phyloP scores from a whole-genome alignment of 2,888 invertebrate genomes.

The Acanthopleura granulata region DNA sequence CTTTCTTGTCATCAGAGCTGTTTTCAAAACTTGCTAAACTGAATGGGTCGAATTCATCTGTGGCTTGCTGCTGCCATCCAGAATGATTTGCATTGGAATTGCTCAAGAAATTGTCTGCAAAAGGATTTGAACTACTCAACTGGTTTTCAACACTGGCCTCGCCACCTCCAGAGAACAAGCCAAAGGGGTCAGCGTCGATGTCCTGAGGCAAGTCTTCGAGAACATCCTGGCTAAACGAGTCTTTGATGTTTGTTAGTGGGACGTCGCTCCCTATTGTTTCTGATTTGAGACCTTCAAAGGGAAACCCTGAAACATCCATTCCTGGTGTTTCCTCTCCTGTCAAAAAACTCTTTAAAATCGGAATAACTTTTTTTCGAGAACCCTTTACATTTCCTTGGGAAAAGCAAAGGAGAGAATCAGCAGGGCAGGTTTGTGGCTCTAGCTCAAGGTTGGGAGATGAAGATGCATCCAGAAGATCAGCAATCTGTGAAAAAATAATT shows the following conservation, averaged over 20 bases:
- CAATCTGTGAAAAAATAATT: conserved; percentile 46
- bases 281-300: neutral
- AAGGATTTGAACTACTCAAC: neutral
- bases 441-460: conserved; percentile 50
- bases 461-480: conserved; percentile 45
- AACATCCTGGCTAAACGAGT: neutral
- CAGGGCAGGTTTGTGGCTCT: conserved; percentile 35
- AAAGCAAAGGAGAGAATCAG: conserved; percentile 44
- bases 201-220: neutral
- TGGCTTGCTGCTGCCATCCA: neutral
- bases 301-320: neutral
- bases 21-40: neutral
- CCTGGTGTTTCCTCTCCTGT: conserved; percentile 28
- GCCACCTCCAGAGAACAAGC: neutral
- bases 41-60: neutral
- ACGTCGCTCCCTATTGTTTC: neutral
- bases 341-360: conserved; percentile 53
- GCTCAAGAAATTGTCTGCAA: neutral
- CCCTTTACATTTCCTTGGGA: conserved; percentile 61
- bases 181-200: neutral
- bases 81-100: neutral
- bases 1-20: neutral
- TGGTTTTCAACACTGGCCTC: neutral
- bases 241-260: conserved; percentile 4
- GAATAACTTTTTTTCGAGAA: conserved; percentile 65